Conservation (phyloP, 2,888 invertebrate genomes). For the Cantharis rustica region DNA sequence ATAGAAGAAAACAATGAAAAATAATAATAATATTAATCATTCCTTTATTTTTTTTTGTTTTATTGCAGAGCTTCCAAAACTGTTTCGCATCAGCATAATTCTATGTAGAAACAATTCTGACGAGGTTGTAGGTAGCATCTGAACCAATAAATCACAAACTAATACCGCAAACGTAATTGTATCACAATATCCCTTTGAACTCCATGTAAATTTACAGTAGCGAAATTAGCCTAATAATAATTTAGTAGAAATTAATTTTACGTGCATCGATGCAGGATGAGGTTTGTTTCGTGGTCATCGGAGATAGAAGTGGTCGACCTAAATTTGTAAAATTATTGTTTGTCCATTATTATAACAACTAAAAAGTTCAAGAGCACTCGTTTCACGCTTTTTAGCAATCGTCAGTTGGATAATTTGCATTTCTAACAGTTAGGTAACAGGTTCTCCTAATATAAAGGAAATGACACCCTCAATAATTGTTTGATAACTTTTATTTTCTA, state of each 20-base stretch:
- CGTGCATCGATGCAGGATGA: not conserved
- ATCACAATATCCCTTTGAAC: not conserved
- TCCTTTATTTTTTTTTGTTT: not conserved
- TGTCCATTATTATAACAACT: not conserved
- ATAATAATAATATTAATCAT: not conserved
- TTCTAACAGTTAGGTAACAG: no score
- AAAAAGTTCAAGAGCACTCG: not conserved
- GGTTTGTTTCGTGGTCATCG: not conserved
- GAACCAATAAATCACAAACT: not conserved
- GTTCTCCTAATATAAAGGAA: no score
- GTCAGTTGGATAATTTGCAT: not conserved
- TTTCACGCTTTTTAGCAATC: not conserved
- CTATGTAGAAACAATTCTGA: not conserved
- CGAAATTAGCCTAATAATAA: not conserved
- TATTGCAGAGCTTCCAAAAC: not conserved
- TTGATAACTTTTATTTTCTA: not conserved
- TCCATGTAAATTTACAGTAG: not conserved
- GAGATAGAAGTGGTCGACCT: not conserved
- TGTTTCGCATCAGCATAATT: not conserved
- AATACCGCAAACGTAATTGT: not conserved
- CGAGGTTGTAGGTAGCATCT: not conserved
- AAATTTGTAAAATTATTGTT: not conserved
- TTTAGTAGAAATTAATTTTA: not conserved
- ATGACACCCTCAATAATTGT: no score
- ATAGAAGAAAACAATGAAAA: not conserved